Conservation (phyloP, 2,113 vertebrate genomes). For the Lepisosteus osseus region DNA sequence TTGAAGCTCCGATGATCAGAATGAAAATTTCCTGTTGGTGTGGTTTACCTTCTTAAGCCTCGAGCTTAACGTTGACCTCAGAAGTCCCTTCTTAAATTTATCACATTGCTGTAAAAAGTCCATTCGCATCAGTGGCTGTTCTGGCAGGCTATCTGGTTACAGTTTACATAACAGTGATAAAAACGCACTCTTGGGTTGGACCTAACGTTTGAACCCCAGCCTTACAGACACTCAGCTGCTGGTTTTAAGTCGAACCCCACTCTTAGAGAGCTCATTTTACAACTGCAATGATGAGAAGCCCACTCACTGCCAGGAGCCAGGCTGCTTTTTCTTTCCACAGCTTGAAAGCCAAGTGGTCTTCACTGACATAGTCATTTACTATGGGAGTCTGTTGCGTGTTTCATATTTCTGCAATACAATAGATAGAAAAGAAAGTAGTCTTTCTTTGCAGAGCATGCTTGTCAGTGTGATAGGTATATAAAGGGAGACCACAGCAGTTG, state of each 20-base stretch:
- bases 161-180: slow-evolving; percentile 1
- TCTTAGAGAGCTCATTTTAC: too few relatives aligned
- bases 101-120: slow-evolving; percentile 10
- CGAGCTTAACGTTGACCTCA: slow-evolving; percentile 2
- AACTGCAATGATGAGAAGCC: too few relatives aligned
- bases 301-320: too few relatives aligned
- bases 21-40: neutral
- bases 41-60: slow-evolving; percentile 4
- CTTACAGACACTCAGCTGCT: neutral
- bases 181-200: slow-evolving; percentile 6
- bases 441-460: too few relatives aligned
- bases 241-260: too few relatives aligned
- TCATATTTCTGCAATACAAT: too few relatives aligned
- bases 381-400: neutral
- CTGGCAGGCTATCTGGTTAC: slow-evolving; percentile 12
- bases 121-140: neutral
- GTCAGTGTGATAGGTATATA: too few relatives aligned
- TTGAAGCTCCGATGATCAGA: slow-evolving; percentile 2
- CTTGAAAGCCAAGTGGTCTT: too few relatives aligned
- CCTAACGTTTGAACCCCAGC: neutral
- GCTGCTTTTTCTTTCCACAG: too few relatives aligned
- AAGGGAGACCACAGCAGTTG: too few relatives aligned
- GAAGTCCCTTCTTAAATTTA: neutral
- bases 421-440: too few relatives aligned
- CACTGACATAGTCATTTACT: too few relatives aligned